Evolutionary conservation across 2,113 vertebrate species (phyloP).

Genomic region (Ctenomys sociabilis): DNA sequence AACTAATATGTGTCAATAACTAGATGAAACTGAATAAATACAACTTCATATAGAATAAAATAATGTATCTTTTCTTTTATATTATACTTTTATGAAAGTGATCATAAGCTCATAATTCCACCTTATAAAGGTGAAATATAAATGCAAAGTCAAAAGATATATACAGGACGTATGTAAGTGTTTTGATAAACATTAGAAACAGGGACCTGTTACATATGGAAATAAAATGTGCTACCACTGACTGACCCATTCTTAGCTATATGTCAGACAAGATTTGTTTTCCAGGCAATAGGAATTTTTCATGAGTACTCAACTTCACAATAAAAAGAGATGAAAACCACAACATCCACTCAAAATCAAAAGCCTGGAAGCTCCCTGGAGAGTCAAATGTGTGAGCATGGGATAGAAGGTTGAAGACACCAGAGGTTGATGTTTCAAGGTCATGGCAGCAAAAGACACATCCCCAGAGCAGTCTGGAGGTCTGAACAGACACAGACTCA

Average conservation of each 20-base stretch:
- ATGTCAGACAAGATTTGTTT: neutral
- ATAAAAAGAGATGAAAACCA: neutral
- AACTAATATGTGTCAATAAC: neutral
- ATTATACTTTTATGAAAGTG: neutral
- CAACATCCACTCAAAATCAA: too few relatives aligned
- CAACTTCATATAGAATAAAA: neutral
- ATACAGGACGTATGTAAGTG: neutral
- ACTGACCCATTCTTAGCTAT: neutral
- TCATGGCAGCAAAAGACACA: too few relatives aligned
- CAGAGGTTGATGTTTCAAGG: too few relatives aligned
- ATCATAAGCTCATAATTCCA: neutral
- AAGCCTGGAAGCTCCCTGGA: too few relatives aligned
- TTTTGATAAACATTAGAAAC: fast-evolving
- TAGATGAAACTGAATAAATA: neutral
- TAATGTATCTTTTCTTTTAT: neutral
- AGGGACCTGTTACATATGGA: neutral
- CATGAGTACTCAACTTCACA: neutral
- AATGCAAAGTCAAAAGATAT: neutral
- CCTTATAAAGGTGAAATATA: neutral
- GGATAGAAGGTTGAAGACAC: too few relatives aligned
- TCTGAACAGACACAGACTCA: neutral
- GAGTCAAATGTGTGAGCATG: too few relatives aligned
- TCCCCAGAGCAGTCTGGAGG: too few relatives aligned
- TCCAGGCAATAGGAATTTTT: neutral
- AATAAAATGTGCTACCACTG: neutral